Evolutionary conservation across 2,888 invertebrate genomes (phyloP).

Genomic region (Iselma pallidipennis): DNA sequence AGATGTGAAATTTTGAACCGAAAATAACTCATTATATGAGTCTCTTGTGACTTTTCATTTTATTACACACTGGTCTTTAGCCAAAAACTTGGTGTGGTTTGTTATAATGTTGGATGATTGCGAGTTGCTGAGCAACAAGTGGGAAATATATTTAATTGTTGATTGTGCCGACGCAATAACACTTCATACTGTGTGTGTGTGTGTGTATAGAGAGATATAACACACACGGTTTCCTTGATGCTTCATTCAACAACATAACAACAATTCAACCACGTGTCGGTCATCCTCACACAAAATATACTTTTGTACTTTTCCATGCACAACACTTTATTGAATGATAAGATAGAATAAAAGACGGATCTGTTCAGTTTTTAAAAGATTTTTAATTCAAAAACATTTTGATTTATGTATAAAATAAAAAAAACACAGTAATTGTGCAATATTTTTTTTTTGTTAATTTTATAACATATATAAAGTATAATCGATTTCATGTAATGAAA

Average conservation of each 20-base stretch:
- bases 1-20: too few relatives aligned
- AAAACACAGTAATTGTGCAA: background rate
- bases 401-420: background rate
- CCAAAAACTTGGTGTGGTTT: background rate
- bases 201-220: background rate
- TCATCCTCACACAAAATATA: background rate
- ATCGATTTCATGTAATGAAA: slow-evolving; percentile 15
- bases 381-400: background rate
- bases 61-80: background rate
- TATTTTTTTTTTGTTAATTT: background rate
- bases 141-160: slow-evolving; percentile 3
- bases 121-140: background rate
- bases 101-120: background rate
- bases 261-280: background rate
- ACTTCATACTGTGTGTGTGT: background rate
- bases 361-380: background rate
- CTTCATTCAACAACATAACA: background rate
- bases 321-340: background rate
- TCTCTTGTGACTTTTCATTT: too few relatives aligned
- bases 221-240: background rate
- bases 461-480: background rate
- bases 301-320: slow-evolving; percentile 4
- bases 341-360: background rate
- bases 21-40: too few relatives aligned
- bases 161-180: background rate